Evolutionary conservation across 2,113 vertebrate species (phyloP).

Genomic region (Emydura subglobosa): DNA sequence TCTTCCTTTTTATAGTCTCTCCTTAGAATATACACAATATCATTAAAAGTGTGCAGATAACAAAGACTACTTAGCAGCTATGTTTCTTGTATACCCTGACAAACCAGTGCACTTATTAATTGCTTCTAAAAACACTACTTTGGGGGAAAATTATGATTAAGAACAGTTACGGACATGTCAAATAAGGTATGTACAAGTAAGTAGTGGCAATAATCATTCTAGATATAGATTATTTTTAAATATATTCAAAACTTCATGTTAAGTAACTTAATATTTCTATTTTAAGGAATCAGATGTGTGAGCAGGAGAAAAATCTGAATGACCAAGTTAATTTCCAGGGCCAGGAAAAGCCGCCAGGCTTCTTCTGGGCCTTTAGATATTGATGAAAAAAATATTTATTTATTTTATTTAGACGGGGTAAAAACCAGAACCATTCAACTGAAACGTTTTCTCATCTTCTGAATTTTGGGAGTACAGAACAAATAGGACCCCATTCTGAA

Average conservation of each 20-base stretch:
- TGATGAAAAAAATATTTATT: neutral
- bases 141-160: rapidly evolving
- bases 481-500: neutral
- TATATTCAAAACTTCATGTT: neutral
- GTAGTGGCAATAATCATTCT: rapidly evolving
- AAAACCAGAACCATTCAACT: neutral
- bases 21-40: neutral
- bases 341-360: neutral
- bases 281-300: neutral
- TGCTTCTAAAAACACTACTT: neutral
- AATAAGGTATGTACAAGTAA: neutral
- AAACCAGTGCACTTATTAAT: neutral
- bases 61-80: neutral
- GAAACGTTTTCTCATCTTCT: neutral
- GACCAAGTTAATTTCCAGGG: neutral
- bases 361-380: neutral
- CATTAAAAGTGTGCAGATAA: neutral
- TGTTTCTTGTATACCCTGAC: neutral
- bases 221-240: neutral
- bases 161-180: rapidly evolving
- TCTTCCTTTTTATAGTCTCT: neutral
- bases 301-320: neutral
- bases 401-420: neutral
- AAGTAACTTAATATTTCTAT: neutral
- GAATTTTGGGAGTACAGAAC: neutral